Percentiles rank a stretch among this genome's conserved stretches.
Evolutionary conservation across 2,888 invertebrate species (phyloP).

Genomic region (Brachynemurus nebulosus): DNA sequence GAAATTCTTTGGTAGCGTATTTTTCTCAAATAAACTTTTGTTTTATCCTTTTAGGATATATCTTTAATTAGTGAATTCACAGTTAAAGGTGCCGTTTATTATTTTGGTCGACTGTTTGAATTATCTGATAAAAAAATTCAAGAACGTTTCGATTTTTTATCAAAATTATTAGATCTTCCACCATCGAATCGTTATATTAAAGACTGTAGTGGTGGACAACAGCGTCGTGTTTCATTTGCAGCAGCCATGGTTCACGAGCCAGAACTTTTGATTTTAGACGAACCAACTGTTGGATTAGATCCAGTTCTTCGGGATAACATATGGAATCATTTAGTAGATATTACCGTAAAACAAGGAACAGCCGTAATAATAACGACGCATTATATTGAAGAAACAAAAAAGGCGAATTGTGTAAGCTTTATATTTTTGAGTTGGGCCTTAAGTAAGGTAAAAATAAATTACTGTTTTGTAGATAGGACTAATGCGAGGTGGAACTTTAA

Average conservation of each 20-base stretch:
- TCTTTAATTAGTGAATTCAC: constrained; percentile 68
- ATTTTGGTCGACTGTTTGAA: constrained; percentile 77
- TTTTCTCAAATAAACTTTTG: too few relatives aligned
- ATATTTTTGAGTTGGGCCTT: too few relatives aligned
- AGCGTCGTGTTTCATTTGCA: constrained; percentile 77
- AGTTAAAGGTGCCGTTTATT: constrained; percentile 68
- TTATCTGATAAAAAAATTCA: constrained; percentile 48
- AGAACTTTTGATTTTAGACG: constrained; percentile 77
- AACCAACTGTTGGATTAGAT: constrained; percentile 90
- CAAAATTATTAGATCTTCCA: constrained; percentile 63
- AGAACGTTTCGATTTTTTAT: constrained; percentile 53
- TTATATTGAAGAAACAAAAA: constrained; percentile 84
- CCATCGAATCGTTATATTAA: constrained; percentile 49
- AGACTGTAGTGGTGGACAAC: constrained; percentile 78
- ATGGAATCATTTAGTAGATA: constrained; percentile 69
- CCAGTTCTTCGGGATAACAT: constrained; percentile 73
- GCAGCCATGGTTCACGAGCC: constrained; percentile 81
- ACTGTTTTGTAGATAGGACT: constrained; percentile 60
- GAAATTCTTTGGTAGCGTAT: neutral
- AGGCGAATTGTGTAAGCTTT: constrained; percentile 61
- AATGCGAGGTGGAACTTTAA: constrained; percentile 68
- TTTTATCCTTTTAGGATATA: constrained; percentile 48
- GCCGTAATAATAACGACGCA: constrained; percentile 89
- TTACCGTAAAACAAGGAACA: constrained; percentile 52
- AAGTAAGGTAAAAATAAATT: too few relatives aligned